Evolutionary conservation across 1,140 invertebrate genomes (phyloP), one percentile per base, ranked within the genome.

Genomic region (Anoplolepis gracilipes): DNA sequence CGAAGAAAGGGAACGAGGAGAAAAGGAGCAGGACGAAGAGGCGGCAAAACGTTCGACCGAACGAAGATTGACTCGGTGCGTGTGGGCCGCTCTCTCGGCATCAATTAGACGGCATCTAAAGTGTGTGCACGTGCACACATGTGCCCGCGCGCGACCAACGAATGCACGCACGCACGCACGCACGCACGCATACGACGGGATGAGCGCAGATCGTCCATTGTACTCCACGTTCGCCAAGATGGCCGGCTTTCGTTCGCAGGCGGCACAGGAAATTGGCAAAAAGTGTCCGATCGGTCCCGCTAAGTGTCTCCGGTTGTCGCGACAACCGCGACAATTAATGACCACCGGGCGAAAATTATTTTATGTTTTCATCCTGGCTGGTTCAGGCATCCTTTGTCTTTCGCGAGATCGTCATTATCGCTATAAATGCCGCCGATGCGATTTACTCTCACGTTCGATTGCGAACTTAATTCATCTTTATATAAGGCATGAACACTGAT

Each of bases 321-420:
- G 62, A 55, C 77, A 11, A 85, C 88, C 77, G 86, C 90, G 88
- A 92, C 91, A 92, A 92, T 91, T 92, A 92, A 92, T 90, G 91
- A 85, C 87, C 87, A 55, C 73, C 77, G 84, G 85, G 90, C 89
- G 91, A 92, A 89, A 91, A 93, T 92, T 86, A 87, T 92, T 93
- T 93, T 93, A 93, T 93, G 92, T 92, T 93, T 92, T 93, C 92
- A 93, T 93, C 91, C 85, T 22, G 70, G 11, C 39, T 42, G 16
- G 19, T 59, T 30, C 53, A 39, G n/a, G 7, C 55, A 33, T 42
- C 8, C 30, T 22, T 30, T 30, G 36, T 57, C 36, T 25, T 59
- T 11, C 78, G 30, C 22, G 33, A 39, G 30, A n/a, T 30, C 30
- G 11, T 28, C 22, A 19, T 1, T 16, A 4, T 16, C 49, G 64